These are phyloP conservation scores for Trochalopteron elliotii DNA, from an alignment of 2,113 vertebrate genomes.

Conservation along the genomic window DNA sequence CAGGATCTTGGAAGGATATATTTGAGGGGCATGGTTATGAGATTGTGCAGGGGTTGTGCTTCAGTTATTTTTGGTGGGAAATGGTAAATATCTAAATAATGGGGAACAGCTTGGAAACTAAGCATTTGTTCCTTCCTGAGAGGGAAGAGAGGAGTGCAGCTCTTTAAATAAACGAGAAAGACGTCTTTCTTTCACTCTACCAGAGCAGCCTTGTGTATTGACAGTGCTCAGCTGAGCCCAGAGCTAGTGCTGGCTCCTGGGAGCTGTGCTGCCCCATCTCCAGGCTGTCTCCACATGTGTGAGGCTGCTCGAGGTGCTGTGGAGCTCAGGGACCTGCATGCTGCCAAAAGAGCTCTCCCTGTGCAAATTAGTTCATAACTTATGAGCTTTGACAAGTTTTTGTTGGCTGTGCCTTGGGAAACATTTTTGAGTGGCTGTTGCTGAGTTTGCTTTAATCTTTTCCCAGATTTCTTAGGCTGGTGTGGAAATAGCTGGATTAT, in stretches of 20 bases:
- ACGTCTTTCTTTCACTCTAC: background rate
- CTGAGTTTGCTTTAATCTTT: constrained; percentile 36
- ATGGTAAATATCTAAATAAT: background rate
- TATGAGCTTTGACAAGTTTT: constrained; percentile 53
- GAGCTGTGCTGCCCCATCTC: background rate
- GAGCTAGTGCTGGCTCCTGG: background rate
- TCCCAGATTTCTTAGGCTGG: constrained; percentile 19
- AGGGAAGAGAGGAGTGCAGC: background rate
- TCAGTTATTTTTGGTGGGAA: background rate
- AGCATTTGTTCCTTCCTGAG: background rate
- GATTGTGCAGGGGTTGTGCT: background rate
- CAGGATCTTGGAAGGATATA: background rate
- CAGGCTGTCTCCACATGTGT: background rate
- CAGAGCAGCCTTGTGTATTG: background rate
- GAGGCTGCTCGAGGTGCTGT: background rate
- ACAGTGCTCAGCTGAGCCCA: background rate
- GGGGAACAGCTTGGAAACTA: background rate
- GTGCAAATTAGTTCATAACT: constrained; percentile 41
- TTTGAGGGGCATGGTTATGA: background rate
- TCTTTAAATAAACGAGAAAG: background rate
- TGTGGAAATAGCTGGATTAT: constrained; percentile 2
- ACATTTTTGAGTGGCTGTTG: constrained; percentile 34
- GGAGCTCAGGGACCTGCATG: background rate
- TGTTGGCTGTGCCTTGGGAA: constrained; percentile 53
- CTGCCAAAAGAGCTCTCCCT: constrained; percentile 1